Base-by-base conservation (phyloP, 2,797 vertebrate species). In the Cirrhinus mrigala region DNA sequence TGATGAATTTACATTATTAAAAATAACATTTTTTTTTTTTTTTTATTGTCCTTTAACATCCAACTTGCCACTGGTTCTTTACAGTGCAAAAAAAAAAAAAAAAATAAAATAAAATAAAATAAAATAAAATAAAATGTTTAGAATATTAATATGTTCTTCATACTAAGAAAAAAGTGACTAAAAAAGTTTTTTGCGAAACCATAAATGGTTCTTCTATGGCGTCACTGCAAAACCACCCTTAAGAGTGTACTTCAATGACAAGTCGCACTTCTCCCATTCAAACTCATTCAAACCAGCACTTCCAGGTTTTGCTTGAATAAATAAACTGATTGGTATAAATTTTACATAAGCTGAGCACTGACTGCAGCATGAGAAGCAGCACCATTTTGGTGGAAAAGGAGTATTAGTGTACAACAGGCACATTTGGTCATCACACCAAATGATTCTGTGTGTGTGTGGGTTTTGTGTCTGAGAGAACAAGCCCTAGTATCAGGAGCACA, bases 401-500 rank as follows among this genome's bases (percentile, higher is more conserved):
- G 20, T 40, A 37, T 40, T 56, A 20, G 10, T 54, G 48, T 54
- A 44, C 48, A 81, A 58, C 33, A 46, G 29, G 16, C 48, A 56
- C 33, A 81, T 40, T 24, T 71, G 50, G 68, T 71, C 80, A 71
- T 46, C 52, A 29, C 54, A 48, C 6, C 24, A 62, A 50, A 50
- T 33, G 2, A 73, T 44, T 73, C 33, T 68, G 27, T 80, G 18
- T 66, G 37, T 48, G n/a, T 81, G 80, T 71, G 52, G 48, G 27
- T 50, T 50, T 74, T 82, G 24, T 48, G 56, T 83, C 20, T 74
- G 14, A 82, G 52, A 83, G 24, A 37, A 83, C 73, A 77, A 82
- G 60, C 75, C 69, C 85, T 79, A 83, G 58, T 27, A 46, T 86
- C 74, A 85, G 68, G 79, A 40, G 79, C 76, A 86, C 79, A 71